Percentiles rank a stretch among this genome's conserved stretches.
Evolutionary conservation across 2,113 vertebrate species (phyloP).

Genomic region (Choloepus hoffmanni): DNA sequence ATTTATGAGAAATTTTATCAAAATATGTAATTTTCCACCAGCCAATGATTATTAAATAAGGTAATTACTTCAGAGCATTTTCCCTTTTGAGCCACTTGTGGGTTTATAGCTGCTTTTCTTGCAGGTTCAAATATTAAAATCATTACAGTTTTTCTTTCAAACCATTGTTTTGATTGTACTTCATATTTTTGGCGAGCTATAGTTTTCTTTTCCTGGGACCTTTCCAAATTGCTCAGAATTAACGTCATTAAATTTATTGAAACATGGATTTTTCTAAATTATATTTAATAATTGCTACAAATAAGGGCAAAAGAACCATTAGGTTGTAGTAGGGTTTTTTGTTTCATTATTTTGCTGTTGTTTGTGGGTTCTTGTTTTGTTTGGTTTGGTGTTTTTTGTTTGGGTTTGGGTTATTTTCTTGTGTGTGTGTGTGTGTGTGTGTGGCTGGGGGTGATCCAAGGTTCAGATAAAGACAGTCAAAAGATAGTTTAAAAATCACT

Average conservation of each 20-base stretch:
- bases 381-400: not conserved
- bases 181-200: constrained; percentile 62
- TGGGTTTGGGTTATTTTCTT: not conserved
- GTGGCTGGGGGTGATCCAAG: not conserved
- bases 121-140: constrained; percentile 17
- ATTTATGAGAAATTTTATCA: not conserved
- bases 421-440: not conserved
- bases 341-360: not conserved
- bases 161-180: constrained; percentile 43
- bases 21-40: not conserved
- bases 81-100: not conserved
- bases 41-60: not conserved
- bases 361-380: not conserved
- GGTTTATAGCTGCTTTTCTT: not conserved
- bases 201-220: constrained; percentile 57
- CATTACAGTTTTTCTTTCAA: constrained; percentile 51
- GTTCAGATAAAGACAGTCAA: not conserved
- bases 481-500: not conserved
- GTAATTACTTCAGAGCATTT: not conserved
- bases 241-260: constrained; percentile 49
- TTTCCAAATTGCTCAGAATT: constrained; percentile 68
- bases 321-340: not conserved
- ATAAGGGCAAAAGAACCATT: not conserved
- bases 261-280: constrained; percentile 61
- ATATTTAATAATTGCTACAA: constrained; percentile 47